These are phyloP conservation scores for Eupleurogrammus muticus DNA, from an alignment of 2,797 vertebrate genomes.

Conservation along the genomic window DNA sequence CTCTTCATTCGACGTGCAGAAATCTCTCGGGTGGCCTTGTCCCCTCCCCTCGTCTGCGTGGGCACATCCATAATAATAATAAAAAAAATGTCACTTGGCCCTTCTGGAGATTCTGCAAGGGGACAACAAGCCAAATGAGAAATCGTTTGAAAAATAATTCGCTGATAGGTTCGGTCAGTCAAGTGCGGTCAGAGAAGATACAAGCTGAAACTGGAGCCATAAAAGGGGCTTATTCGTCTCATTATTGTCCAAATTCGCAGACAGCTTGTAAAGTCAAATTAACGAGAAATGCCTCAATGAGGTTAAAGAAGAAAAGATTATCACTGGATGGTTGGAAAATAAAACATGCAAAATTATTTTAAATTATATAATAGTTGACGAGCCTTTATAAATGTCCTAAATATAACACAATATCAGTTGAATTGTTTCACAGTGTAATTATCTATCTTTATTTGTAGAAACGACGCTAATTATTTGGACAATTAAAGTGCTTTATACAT, in stretches of 20 bases:
- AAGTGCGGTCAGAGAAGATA: constrained; percentile 48
- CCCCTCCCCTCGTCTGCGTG: constrained; percentile 69
- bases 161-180: constrained; percentile 62
- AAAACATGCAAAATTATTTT: not conserved
- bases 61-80: constrained; percentile 83
- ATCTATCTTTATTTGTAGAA: not conserved
- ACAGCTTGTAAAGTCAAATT: constrained; percentile 27
- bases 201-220: constrained; percentile 32
- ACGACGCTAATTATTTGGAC: not conserved
- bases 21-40: constrained; percentile 69
- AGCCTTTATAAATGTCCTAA: not conserved
- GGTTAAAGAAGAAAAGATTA: constrained; percentile 7
- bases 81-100: constrained; percentile 76
- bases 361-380: not conserved
- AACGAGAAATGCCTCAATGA: constrained; percentile 11
- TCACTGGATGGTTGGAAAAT: not conserved
- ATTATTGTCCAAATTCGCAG: constrained; percentile 54
- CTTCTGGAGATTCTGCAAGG: constrained; percentile 74
- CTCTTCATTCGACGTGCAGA: constrained; percentile 46
- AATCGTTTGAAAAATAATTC: constrained; percentile 73
- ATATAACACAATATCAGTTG: not conserved
- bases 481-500: not conserved
- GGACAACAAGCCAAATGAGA: constrained; percentile 77
- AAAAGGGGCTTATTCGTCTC: constrained; percentile 51
- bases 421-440: not conserved